A percentile compares a stretch with the other conserved stretches of the same genome.
Conservation (phyloP, 1,140 invertebrate genomes). For the Orius insidiosus region DNA sequence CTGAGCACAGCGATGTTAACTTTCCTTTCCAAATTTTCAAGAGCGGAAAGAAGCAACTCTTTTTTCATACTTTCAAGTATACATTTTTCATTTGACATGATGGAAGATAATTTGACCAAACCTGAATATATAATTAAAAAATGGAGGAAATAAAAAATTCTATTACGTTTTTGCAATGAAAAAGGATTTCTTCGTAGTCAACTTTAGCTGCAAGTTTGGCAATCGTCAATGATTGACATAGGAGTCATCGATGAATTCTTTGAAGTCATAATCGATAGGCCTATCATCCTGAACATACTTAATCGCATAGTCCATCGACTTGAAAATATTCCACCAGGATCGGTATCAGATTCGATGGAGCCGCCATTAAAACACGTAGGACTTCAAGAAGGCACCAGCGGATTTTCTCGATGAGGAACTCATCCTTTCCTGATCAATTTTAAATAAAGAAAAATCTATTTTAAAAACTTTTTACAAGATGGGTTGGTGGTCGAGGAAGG, state of each 20-base stretch:
- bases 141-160: constrained; percentile 3
- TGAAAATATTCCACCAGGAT: constrained; percentile 8
- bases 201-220: constrained; percentile 15
- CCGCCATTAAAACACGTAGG: constrained; percentile 5
- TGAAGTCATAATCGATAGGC: neutral
- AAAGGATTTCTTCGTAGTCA: constrained; percentile 18
- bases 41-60: constrained; percentile 11
- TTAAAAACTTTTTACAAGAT: constrained; percentile 1
- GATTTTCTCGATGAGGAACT: constrained; percentile 10
- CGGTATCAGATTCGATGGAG: neutral
- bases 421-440: constrained; percentile 9
- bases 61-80: constrained; percentile 6
- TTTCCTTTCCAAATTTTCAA: constrained; percentile 17
- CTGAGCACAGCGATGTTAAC: constrained; percentile 19
- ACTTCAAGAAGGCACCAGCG: constrained; percentile 11
- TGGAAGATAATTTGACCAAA: constrained; percentile 8
- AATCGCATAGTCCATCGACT: constrained; percentile 7
- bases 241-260: constrained; percentile 14
- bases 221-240: constrained; percentile 19
- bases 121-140: constrained; percentile 2
- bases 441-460: neutral
- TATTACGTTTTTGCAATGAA: constrained; percentile 17
- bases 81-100: neutral
- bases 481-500: no score
- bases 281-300: neutral